A percentile compares a stretch with the other conserved stretches of the same genome.
phyloP scores from a whole-genome alignment of 2,113 vertebrate genomes.

The Corydoras maculifer region DNA sequence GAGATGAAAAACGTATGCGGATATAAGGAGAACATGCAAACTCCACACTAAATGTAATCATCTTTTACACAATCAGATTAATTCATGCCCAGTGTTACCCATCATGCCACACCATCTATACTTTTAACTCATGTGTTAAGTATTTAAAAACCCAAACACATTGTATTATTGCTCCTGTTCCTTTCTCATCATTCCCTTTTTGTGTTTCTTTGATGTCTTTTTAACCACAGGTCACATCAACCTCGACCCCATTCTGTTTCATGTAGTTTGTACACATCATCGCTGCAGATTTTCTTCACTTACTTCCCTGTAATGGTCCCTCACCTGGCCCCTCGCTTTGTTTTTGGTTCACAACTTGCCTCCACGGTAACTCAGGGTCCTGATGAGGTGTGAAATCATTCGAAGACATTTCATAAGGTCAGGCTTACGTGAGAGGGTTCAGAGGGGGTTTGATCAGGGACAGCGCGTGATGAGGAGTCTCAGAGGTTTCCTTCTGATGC shows the following conservation, averaged over 20 bases:
- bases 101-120: no score
- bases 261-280: constrained; percentile 16
- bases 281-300: no score
- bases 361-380: not conserved
- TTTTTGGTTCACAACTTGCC: not conserved
- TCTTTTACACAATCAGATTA: no score
- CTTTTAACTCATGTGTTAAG: no score
- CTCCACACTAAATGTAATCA: no score
- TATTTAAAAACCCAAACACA: not conserved
- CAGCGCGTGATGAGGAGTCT: not conserved
- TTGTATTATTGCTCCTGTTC: not conserved
- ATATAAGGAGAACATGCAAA: no score
- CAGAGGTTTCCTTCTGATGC: not conserved
- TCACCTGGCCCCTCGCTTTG: not conserved
- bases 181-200: not conserved
- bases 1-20: no score
- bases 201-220: constrained; percentile 9
- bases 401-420: not conserved
- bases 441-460: constrained; percentile 2
- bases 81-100: no score
- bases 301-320: not conserved
- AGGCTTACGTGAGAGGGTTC: not conserved
- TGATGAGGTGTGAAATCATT: constrained; percentile 9
- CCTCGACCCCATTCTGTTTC: constrained; percentile 3
- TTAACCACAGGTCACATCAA: constrained; percentile 13